phyloP scores from a whole-genome alignment of 1,140 invertebrate species.

The Caenorhabditis briggsae region DNA sequence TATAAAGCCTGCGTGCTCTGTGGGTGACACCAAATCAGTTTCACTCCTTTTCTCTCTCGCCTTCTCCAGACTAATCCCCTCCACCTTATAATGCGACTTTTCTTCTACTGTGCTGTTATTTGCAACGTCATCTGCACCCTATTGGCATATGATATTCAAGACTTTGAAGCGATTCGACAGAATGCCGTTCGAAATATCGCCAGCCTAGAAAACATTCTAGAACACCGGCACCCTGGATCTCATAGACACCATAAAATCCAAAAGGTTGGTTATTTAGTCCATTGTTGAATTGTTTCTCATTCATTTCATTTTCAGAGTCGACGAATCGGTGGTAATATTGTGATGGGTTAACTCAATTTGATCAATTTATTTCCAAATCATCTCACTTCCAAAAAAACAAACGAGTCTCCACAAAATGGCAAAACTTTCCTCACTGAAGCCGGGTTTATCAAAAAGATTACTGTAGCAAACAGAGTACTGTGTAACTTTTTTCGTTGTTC shows the following conservation, averaged over 20 bases:
- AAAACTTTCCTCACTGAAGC: not conserved
- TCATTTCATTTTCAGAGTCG: slow-evolving; percentile 28
- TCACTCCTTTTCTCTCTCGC: slow-evolving; percentile 5
- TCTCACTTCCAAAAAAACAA: not conserved
- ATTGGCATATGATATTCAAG: slow-evolving; percentile 41
- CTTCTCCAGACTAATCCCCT: not conserved
- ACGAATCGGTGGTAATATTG: slow-evolving; percentile 38
- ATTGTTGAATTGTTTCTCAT: not conserved
- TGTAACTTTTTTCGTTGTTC: slow-evolving; percentile 1
- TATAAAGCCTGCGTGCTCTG: slow-evolving; percentile 53
- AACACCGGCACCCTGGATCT: not conserved
- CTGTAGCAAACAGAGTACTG: slow-evolving; percentile 15
- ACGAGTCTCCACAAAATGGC: not conserved
- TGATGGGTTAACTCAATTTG: not conserved
- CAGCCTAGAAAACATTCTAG: slow-evolving; percentile 31
- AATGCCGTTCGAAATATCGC: slow-evolving; percentile 35
- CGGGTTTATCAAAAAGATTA: not conserved
- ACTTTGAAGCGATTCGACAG: slow-evolving; percentile 19
- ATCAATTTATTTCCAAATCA: not conserved
- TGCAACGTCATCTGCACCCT: slow-evolving; percentile 24
- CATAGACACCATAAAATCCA: slow-evolving; percentile 23
- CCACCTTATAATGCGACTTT: not conserved
- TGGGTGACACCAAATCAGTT: slow-evolving; percentile 30
- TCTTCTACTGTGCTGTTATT: slow-evolving; percentile 17
- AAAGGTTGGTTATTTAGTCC: not conserved